Evolutionary conservation across 2,888 invertebrate genomes (phyloP).

Genomic region (Acanthoscelides obtectus): DNA sequence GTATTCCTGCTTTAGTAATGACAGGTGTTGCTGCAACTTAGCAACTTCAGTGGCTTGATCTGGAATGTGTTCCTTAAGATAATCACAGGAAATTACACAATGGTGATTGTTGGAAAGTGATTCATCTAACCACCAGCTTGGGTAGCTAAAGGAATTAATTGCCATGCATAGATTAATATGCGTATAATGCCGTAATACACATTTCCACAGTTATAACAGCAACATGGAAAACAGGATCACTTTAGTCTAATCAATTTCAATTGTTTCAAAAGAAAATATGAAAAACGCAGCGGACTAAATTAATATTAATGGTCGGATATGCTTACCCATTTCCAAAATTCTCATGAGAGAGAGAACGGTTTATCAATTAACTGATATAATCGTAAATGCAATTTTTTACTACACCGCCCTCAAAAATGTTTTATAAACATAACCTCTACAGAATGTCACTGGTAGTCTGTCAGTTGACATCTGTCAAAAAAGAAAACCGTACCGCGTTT

Average conservation of each 20-base stretch:
- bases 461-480: not conserved
- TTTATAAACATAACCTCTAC: slow-evolving; percentile 5
- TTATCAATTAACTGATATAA: not conserved
- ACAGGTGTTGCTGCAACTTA: slow-evolving; percentile 78
- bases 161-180: too few species aligned
- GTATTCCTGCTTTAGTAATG: slow-evolving; percentile 84
- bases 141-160: too few species aligned
- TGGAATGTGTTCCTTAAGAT: slow-evolving; percentile 39
- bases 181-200: too few species aligned
- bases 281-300: too few species aligned
- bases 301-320: not conserved
- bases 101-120: not conserved
- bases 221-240: too few species aligned
- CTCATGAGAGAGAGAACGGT: not conserved
- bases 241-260: too few species aligned
- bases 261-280: too few species aligned
- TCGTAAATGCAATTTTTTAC: not conserved
- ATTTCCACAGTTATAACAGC: too few species aligned
- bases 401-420: slow-evolving; percentile 7
- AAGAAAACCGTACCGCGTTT: not conserved
- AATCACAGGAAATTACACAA: not conserved
- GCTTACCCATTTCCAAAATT: slow-evolving; percentile 8
- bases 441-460: not conserved
- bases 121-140: not conserved
- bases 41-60: slow-evolving; percentile 57